These are phyloP conservation scores for Patella depressa DNA, from an alignment of 2,888 invertebrate species.

Conservation along the genomic window DNA sequence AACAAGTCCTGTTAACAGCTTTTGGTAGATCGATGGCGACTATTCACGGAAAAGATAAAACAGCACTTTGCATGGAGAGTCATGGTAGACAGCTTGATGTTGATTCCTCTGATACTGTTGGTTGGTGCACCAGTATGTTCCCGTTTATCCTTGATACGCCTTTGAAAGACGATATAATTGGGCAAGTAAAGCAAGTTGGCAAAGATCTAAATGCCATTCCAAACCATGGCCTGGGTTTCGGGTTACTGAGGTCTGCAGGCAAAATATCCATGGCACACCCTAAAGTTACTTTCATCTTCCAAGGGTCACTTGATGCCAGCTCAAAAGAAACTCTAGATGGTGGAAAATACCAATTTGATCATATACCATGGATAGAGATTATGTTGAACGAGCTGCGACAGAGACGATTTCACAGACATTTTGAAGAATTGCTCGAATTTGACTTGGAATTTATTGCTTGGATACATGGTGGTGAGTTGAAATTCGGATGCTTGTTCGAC, in stretches of 20 bases:
- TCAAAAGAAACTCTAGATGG: slow-evolving; percentile 2
- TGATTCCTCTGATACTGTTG: slow-evolving; percentile 3
- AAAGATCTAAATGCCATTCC: not conserved
- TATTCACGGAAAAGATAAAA: slow-evolving; percentile 1
- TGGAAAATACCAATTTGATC: not conserved
- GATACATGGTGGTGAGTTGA: not conserved
- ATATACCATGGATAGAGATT: slow-evolving; percentile 6
- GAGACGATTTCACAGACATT: not conserved
- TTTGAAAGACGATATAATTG: not conserved
- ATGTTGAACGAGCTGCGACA: not conserved
- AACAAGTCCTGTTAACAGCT: not conserved
- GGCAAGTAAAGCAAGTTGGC: not conserved
- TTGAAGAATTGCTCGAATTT: not conserved
- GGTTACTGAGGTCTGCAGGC: not conserved
- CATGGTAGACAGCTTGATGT: slow-evolving; percentile 4
- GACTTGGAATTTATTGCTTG: slow-evolving; percentile 3
- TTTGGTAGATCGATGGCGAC: not conserved
- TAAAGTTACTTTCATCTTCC: not conserved
- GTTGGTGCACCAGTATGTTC: slow-evolving; percentile 6
- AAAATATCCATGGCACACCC: not conserved
- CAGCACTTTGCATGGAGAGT: not conserved
- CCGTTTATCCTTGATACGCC: slow-evolving; percentile 6
- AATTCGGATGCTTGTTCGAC: not conserved
- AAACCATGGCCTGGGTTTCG: not conserved
- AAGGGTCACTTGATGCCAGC: not conserved